phyloP scores from a whole-genome alignment of 2,888 invertebrate genomes.

The Drosophila mettleri region DNA sequence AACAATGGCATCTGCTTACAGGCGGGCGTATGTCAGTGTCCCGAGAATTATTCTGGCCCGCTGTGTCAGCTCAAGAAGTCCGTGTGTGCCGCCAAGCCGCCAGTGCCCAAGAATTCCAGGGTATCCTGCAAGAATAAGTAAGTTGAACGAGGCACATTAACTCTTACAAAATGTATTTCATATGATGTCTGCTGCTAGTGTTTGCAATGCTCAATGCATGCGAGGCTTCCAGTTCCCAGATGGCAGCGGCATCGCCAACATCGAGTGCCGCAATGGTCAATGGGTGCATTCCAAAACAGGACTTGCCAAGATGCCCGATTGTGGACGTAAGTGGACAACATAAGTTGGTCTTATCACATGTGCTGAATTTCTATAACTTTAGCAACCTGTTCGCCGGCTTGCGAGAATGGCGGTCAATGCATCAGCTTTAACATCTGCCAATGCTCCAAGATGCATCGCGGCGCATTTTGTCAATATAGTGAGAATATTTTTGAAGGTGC shows the following conservation, averaged over 20 bases:
- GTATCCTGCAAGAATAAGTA: constrained; percentile 89
- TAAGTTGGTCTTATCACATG: not conserved
- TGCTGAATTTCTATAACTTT: not conserved
- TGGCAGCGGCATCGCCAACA: constrained; percentile 88
- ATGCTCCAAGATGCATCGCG: constrained; percentile 89
- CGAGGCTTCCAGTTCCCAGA: constrained; percentile 90
- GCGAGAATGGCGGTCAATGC: constrained; percentile 93
- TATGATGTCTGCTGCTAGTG: constrained; percentile 83
- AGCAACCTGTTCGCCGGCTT: constrained; percentile 89
- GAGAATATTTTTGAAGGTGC: constrained; percentile 10
- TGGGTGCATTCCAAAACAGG: constrained; percentile 90
- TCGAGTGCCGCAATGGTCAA: constrained; percentile 89
- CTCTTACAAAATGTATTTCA: not conserved
- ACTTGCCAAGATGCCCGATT: constrained; percentile 89
- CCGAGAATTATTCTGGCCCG: constrained; percentile 89
- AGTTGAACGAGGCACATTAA: constrained; percentile 73
- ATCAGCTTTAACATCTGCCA: constrained; percentile 91
- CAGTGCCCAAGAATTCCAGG: constrained; percentile 88
- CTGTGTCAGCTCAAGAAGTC: constrained; percentile 91
- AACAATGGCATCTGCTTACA: constrained; percentile 93
- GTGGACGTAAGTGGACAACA: constrained; percentile 86
- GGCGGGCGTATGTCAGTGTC: constrained; percentile 91
- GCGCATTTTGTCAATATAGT: constrained; percentile 83
- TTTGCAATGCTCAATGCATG: constrained; percentile 89
- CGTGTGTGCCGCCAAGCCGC: constrained; percentile 89